phyloP scores from a whole-genome alignment of 2,797 vertebrate genomes.

The Sitta carolinensis region DNA sequence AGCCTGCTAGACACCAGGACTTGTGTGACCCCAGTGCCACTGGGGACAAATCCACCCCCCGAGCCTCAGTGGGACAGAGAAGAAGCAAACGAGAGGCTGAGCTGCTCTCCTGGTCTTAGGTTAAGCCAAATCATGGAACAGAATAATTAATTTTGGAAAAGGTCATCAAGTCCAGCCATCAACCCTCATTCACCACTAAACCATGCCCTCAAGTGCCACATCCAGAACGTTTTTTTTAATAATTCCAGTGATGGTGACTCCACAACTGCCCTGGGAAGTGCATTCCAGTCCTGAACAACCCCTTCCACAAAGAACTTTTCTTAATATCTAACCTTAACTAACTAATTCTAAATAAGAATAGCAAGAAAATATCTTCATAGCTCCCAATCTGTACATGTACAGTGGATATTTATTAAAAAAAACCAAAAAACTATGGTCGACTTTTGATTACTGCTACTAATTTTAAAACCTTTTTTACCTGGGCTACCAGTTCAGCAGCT shows the following conservation, averaged over 20 bases:
- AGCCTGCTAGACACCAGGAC: rapidly evolving
- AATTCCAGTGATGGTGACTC: neutral
- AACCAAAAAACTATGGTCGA: rapidly evolving
- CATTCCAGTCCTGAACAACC: neutral
- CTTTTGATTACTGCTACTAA: neutral
- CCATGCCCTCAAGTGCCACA: neutral
- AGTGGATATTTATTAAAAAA: neutral
- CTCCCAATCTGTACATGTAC: neutral
- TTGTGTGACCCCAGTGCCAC: neutral
- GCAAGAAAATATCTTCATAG: rapidly evolving
- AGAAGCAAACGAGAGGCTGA: neutral
- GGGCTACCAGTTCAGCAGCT: neutral
- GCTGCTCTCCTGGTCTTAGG: neutral
- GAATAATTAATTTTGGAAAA: no score
- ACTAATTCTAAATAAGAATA: neutral
- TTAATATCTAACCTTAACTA: no score
- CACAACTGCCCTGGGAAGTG: neutral
- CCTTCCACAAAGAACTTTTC: neutral
- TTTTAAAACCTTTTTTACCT: neutral
- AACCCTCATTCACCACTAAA: neutral
- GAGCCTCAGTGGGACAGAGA: neutral
- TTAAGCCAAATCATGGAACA: neutral
- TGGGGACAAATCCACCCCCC: neutral
- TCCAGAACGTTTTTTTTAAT: rapidly evolving
- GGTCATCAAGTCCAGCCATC: no score